These are phyloP conservation scores for Anagrus nilaparvatae DNA, from an alignment of 1,140 invertebrate genomes.

Conservation along the genomic window DNA sequence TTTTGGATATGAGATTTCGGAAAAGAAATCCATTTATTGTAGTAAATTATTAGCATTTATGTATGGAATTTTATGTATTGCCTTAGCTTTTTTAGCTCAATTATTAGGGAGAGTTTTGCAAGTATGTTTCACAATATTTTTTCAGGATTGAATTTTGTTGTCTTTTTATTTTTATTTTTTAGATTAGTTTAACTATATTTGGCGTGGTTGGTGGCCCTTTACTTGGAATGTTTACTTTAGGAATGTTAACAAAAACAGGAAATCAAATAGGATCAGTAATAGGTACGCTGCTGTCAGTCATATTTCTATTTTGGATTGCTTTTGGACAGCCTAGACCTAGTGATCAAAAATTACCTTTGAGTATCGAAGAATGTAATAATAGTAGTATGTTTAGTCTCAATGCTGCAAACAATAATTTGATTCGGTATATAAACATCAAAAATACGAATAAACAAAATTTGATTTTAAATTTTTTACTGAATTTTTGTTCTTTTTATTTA, in stretches of 20 bases:
- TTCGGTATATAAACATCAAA: too few species aligned
- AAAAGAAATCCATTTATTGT: conserved; percentile 30
- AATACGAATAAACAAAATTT: too few species aligned
- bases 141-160: too few species aligned
- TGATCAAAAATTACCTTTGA: conserved; percentile 44
- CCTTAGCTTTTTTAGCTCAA: conserved; percentile 64
- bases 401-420: too few species aligned
- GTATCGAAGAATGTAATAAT: conserved; percentile 43
- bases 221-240: conserved; percentile 64
- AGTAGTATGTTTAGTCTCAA: too few species aligned
- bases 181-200: too few species aligned
- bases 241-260: conserved; percentile 57
- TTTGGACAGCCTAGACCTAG: conserved; percentile 70
- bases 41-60: conserved; percentile 54
- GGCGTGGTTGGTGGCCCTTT: conserved; percentile 71
- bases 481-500: too few species aligned
- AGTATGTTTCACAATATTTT: conserved; percentile 54
- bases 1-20: conserved; percentile 20
- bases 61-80: conserved; percentile 60
- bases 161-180: too few species aligned
- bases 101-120: conserved; percentile 58
- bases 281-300: conserved; percentile 58
- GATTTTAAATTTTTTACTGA: too few species aligned
- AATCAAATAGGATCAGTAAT: conserved; percentile 63
- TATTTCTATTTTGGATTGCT: conserved; percentile 72